Conservation (phyloP, 2,797 vertebrate species). For the Neopelma chrysocephalum region DNA sequence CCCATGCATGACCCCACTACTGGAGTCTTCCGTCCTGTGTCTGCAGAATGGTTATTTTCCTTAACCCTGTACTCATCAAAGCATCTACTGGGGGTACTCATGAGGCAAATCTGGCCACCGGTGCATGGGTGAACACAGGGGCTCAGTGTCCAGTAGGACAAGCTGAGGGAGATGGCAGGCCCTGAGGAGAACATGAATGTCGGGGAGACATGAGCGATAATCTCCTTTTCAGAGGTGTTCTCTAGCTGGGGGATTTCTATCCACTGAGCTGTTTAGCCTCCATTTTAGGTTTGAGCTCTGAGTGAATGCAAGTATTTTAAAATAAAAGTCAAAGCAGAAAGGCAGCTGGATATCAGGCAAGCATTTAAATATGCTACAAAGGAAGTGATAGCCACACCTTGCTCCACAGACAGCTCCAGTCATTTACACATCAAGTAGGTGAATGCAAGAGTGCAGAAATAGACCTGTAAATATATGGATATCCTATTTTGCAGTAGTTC, state of each 20-base stretch:
- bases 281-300: background rate
- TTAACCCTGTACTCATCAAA: background rate
- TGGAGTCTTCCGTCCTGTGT: background rate
- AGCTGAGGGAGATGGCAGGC: background rate
- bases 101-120: background rate
- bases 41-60: background rate
- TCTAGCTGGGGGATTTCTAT: background rate
- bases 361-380: background rate
- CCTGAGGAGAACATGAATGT: accelerated
- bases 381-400: background rate
- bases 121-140: background rate
- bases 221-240: background rate
- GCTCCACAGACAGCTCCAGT: background rate
- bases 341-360: background rate
- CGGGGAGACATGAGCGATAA: background rate
- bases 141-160: accelerated
- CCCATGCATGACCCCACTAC: too few relatives aligned
- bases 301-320: background rate
- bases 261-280: background rate
- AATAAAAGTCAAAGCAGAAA: background rate
- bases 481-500: background rate
- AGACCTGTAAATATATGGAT: conserved; percentile 19
- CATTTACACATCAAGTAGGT: background rate
- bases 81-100: background rate
- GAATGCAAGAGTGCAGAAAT: background rate